Conservation (phyloP, 1,140 invertebrate species). For the Psilanteris sp. region DNA sequence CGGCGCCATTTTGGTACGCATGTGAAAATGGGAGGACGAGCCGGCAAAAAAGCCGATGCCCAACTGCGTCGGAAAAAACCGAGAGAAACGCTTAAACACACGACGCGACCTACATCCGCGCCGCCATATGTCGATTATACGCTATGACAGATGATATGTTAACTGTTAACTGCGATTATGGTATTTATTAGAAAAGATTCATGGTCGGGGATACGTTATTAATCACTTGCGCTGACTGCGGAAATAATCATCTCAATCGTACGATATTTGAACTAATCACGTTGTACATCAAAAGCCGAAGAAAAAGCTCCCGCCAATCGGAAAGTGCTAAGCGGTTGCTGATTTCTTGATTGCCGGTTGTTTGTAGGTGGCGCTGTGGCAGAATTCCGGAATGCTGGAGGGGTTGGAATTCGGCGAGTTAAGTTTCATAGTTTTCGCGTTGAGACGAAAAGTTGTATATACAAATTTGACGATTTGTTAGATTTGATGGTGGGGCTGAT, state of each 20-base stretch:
- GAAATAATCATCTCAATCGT: slow-evolving; percentile 31
- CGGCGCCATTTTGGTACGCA: slow-evolving; percentile 16
- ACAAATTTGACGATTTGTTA: too few relatives aligned
- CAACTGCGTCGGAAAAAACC: slow-evolving; percentile 11
- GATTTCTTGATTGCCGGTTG: too few relatives aligned
- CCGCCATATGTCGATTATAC: slow-evolving; percentile 43
- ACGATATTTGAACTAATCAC: slow-evolving; percentile 15
- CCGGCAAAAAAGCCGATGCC: slow-evolving; percentile 21
- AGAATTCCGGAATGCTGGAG: too few relatives aligned
- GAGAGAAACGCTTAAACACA: slow-evolving; percentile 23
- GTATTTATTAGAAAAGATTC: slow-evolving; percentile 34
- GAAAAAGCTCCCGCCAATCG: too few relatives aligned
- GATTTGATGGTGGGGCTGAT: too few relatives aligned
- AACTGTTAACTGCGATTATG: slow-evolving; percentile 31
- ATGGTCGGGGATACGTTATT: slow-evolving; percentile 31
- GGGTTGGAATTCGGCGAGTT: too few relatives aligned
- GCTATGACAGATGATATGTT: slow-evolving; percentile 37
- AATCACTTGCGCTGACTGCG: slow-evolving; percentile 18
- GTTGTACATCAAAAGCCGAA: not conserved
- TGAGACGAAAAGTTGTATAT: too few relatives aligned
- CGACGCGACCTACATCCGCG: slow-evolving; percentile 21
- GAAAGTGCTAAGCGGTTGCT: too few relatives aligned
- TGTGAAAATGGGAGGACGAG: slow-evolving; percentile 24
- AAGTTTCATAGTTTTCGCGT: too few relatives aligned
- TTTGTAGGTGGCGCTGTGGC: too few relatives aligned